These are phyloP conservation scores for Osedax frankpressi DNA, from an alignment of 2,888 invertebrate genomes.

Conservation along the genomic window DNA sequence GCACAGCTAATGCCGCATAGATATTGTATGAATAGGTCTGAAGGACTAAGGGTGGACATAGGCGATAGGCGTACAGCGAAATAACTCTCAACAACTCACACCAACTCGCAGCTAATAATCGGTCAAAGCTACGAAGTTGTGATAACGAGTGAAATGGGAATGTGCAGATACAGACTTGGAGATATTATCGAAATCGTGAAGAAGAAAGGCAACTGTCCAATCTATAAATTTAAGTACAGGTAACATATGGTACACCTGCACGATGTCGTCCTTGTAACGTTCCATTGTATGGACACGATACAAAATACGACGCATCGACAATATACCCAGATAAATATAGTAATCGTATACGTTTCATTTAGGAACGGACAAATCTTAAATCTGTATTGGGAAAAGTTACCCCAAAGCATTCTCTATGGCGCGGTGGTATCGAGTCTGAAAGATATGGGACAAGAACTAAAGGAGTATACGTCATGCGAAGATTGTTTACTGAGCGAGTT, in stretches of 20 bases:
- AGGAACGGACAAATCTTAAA: conserved; percentile 42
- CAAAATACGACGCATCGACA: no score
- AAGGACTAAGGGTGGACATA: no score
- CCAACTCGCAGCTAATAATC: conserved; percentile 26
- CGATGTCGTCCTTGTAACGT: no score
- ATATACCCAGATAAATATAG: no score
- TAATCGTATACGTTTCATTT: no score
- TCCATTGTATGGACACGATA: no score
- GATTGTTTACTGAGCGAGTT: not conserved
- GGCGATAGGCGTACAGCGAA: no score
- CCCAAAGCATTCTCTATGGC: conserved; percentile 38
- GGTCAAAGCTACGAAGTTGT: conserved; percentile 28
- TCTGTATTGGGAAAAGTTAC: conserved; percentile 44
- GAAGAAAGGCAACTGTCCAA: conserved; percentile 38
- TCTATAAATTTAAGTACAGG: conserved; percentile 44
- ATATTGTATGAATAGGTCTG: no score
- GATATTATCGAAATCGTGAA: conserved; percentile 29
- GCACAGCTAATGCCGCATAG: no score
- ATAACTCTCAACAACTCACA: no score
- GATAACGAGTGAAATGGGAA: conserved; percentile 27
- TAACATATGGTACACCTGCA: conserved; percentile 20
- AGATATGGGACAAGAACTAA: conserved; percentile 19
- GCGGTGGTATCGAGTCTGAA: conserved; percentile 27
- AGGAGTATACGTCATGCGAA: conserved; percentile 22
- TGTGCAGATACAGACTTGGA: conserved; percentile 29